Evolutionary conservation across 2,888 invertebrate genomes (phyloP), one percentile per base, ranked within the genome.

Genomic region (Melitaea athalia): DNA sequence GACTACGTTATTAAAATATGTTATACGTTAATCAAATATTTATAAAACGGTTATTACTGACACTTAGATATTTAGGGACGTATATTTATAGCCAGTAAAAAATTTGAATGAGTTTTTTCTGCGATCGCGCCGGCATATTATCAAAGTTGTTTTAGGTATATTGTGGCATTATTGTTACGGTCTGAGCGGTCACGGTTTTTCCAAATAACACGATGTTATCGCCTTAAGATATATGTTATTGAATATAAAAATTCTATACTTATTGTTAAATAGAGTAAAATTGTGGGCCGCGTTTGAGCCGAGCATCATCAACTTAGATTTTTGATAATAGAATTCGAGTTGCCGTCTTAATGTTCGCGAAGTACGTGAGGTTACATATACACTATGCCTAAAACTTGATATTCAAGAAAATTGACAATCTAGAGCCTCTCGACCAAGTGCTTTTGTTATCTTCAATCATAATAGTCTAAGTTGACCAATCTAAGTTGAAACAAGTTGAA

Each of bases 281-380:
- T 49, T 67, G 65, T 50, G 66, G 66, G 69, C 63, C 52, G 67
- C 52, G 59, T 66, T 74, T 77, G 77, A 83, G 85, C 84, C 84
- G 86, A 84, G 85, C 82, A 84, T 81, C 85, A 86, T 85, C 83
- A 85, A 82, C 79, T 80, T 77, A 85, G 87, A 87, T 87, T 84
- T n/a, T 79, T 85, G 87, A 88, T 88, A 88, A 85, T 80, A 83
- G 87, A 83, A 87, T 85, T 73, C 78, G 65, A 64, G 85, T 86
- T 89, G 89, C 90, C 89, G 89, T 84, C 83, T 76, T 73, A 73
- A 79, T 77, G 79, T 77, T 80, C 78, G 79, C 78, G 72, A 71
- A 15, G 15, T 73, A 79, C 79, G 79, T 79, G 79, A 81, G 72
- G 72, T 74, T 73, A 71, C 69, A 67, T 74, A 73, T 67, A 63